Percentiles rank a stretch among this genome's conserved stretches.
Conservation (phyloP, 2,113 vertebrate genomes). For the Lynx canadensis region DNA sequence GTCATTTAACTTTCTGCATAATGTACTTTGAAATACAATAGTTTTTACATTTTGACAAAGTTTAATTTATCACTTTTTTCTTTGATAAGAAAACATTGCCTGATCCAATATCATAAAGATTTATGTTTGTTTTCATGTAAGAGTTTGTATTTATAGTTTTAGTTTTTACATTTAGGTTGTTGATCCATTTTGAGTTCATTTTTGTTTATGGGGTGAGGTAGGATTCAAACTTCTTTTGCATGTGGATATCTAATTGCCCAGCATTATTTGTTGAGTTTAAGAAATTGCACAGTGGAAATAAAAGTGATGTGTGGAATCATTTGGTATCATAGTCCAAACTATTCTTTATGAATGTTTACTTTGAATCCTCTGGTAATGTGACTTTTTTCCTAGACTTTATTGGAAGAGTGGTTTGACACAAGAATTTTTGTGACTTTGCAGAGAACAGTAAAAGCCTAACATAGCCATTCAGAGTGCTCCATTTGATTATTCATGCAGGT, state of each 20-base stretch:
- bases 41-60: slow-evolving; percentile 1
- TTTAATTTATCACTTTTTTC: neutral
- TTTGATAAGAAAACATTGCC: slow-evolving; percentile 1
- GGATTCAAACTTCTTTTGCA: neutral
- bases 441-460: neutral
- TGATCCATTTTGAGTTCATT: neutral
- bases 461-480: neutral
- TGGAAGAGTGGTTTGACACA: neutral
- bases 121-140: slow-evolving; percentile 4
- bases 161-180: neutral
- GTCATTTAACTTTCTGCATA: slow-evolving; percentile 5
- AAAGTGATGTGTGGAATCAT: neutral
- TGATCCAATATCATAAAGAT: neutral
- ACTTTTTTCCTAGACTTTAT: neutral
- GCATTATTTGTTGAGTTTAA: neutral
- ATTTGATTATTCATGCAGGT: neutral
- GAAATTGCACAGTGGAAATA: neutral
- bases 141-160: neutral
- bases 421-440: neutral
- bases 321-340: neutral
- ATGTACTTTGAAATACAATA: neutral
- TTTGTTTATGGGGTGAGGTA: neutral
- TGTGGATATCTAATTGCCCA: neutral
- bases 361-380: neutral
- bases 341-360: neutral